Percentiles rank a stretch among this genome's conserved stretches.
Conservation (phyloP, 2,797 vertebrate genomes). For the Galaxias olidus region DNA sequence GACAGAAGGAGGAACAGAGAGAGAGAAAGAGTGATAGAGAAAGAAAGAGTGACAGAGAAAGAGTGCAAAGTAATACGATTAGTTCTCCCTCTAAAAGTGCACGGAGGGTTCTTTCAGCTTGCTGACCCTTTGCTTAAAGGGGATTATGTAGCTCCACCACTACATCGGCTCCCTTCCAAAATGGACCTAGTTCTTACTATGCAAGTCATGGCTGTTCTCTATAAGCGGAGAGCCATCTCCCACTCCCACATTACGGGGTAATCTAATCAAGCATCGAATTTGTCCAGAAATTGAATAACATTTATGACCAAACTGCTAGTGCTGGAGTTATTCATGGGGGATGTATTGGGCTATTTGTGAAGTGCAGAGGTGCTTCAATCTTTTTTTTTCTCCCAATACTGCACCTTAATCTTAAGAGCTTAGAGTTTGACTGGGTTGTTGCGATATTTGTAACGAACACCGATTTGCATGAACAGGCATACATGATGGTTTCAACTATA, state of each 20-base stretch:
- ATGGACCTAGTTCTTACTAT: not conserved
- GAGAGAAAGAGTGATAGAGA: not conserved
- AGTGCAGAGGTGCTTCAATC: not conserved
- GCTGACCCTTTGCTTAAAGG: slow-evolving; percentile 7
- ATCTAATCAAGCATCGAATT: slow-evolving; percentile 13
- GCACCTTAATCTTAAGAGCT: not conserved
- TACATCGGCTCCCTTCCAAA: slow-evolving; percentile 10
- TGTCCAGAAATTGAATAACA: slow-evolving; percentile 8
- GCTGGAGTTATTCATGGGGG: not conserved
- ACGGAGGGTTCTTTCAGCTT: not conserved
- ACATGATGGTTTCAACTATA: not conserved
- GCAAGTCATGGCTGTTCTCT: not conserved
- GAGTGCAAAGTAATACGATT: not conserved
- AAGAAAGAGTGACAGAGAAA: not conserved
- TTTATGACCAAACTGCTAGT: not conserved
- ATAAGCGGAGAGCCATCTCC: not conserved
- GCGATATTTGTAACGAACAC: not conserved
- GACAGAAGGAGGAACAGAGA: too few species aligned
- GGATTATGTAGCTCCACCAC: not conserved
- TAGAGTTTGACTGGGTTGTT: not conserved
- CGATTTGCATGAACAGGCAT: not conserved
- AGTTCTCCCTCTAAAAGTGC: not conserved
- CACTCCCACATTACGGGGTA: not conserved
- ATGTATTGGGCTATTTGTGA: not conserved
- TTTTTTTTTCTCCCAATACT: not conserved